phyloP scores from a whole-genome alignment of 1,140 invertebrate species.

The Conopomorpha cramerella region DNA sequence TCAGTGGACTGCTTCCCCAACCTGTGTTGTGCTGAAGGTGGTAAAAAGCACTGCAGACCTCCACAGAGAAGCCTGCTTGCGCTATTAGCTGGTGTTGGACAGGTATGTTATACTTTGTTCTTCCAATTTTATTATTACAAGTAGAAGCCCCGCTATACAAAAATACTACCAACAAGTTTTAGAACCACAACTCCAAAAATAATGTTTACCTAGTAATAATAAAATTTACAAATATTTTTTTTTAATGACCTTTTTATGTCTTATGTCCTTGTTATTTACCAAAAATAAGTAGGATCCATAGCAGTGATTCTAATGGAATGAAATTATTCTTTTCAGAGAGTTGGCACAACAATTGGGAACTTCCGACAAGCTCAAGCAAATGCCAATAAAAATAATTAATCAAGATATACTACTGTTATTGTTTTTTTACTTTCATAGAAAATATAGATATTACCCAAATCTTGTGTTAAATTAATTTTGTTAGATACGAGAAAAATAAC shows the following conservation, averaged over 20 bases:
- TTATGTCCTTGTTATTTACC: too few relatives aligned
- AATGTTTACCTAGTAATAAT: too few relatives aligned
- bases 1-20: slow-evolving; percentile 76
- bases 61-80: slow-evolving; percentile 69
- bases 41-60: slow-evolving; percentile 69
- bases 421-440: slow-evolving; percentile 23
- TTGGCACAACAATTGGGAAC: slow-evolving; percentile 22
- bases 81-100: slow-evolving; percentile 63
- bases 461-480: slow-evolving; percentile 12
- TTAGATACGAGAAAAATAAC: slow-evolving; percentile 2
- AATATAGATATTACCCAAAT: slow-evolving; percentile 10
- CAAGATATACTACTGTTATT: slow-evolving; percentile 8
- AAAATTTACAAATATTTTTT: too few relatives aligned
- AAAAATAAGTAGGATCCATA: too few relatives aligned
- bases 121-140: background rate
- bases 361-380: slow-evolving; percentile 16
- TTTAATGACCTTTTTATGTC: too few relatives aligned
- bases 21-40: slow-evolving; percentile 73
- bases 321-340: slow-evolving; percentile 29
- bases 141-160: too few relatives aligned
- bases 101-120: slow-evolving; percentile 17
- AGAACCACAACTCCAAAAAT: too few relatives aligned
- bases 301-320: too few relatives aligned
- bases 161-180: too few relatives aligned
- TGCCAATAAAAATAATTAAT: slow-evolving; percentile 9